Evolutionary conservation across 2,888 invertebrate genomes (phyloP).

Genomic region (Spicauda simplicius): DNA sequence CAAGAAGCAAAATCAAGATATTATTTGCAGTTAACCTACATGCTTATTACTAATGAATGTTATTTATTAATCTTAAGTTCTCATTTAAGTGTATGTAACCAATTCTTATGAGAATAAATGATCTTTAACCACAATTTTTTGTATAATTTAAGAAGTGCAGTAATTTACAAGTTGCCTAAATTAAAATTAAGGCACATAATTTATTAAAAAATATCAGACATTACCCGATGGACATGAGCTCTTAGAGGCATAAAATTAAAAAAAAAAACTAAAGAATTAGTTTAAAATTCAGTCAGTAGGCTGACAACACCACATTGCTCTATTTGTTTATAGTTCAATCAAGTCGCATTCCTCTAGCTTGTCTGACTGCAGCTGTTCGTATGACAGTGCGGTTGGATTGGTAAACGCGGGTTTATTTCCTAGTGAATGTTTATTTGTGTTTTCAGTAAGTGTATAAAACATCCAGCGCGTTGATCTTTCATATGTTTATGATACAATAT

Average conservation of each 20-base stretch:
- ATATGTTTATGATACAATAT: background rate
- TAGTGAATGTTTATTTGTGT: constrained; percentile 28
- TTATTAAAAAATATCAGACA: too few species aligned
- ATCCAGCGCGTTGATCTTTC: background rate
- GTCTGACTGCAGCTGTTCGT: constrained; percentile 19
- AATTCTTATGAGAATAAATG: too few species aligned
- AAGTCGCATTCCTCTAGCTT: background rate
- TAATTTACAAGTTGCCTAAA: too few species aligned
- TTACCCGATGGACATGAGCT: too few species aligned
- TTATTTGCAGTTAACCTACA: too few species aligned
- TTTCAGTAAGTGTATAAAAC: constrained; percentile 12
- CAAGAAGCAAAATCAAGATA: too few species aligned
- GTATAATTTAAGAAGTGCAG: too few species aligned
- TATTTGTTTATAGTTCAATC: constrained; percentile 9
- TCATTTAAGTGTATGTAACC: too few species aligned
- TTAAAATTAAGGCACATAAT: too few species aligned
- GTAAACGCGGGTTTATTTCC: constrained; percentile 7
- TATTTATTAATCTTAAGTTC: too few species aligned
- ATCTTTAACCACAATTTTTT: too few species aligned
- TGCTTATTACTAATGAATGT: too few species aligned
- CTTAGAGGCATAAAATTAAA: background rate
- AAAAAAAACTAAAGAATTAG: background rate
- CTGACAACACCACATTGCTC: constrained; percentile 8
- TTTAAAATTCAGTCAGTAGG: background rate
- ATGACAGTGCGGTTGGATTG: constrained; percentile 11